A percentile compares a stretch with the other conserved stretches of the same genome.
Evolutionary conservation across 2,113 vertebrate species (phyloP).

Genomic region (Silurus glanis): DNA sequence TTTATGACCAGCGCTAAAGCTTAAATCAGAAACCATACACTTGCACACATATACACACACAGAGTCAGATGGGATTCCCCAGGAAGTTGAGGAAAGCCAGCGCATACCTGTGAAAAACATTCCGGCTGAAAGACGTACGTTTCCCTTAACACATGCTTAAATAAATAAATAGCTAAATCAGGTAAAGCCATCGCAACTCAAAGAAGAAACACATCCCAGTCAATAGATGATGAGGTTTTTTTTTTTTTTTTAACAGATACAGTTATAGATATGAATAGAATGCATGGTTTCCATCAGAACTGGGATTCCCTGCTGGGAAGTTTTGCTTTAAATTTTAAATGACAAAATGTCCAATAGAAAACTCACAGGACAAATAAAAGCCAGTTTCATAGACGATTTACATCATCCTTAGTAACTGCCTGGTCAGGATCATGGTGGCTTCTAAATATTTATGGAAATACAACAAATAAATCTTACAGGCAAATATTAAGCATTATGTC

Average conservation of each 20-base stretch:
- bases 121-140: neutral
- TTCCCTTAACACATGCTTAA: neutral
- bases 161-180: neutral
- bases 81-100: conserved; percentile 28
- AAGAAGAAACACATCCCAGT: neutral
- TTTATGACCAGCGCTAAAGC: conserved; percentile 11
- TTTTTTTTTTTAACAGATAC: neutral
- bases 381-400: neutral
- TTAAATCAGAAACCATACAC: conserved; percentile 37
- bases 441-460: neutral
- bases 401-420: neutral
- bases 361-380: neutral
- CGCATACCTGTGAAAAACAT: neutral
- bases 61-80: conserved; percentile 29
- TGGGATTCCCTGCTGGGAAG: neutral
- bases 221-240: neutral
- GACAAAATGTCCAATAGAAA: neutral
- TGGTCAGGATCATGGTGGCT: neutral
- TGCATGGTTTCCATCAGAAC: neutral
- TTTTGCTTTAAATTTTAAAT: neutral
- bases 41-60: neutral
- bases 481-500: neutral
- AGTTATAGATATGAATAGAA: neutral
- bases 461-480: neutral
- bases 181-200: neutral